Evolutionary conservation across 2,797 vertebrate species (phyloP).

Genomic region (Tenualosa thibaudeaui): DNA sequence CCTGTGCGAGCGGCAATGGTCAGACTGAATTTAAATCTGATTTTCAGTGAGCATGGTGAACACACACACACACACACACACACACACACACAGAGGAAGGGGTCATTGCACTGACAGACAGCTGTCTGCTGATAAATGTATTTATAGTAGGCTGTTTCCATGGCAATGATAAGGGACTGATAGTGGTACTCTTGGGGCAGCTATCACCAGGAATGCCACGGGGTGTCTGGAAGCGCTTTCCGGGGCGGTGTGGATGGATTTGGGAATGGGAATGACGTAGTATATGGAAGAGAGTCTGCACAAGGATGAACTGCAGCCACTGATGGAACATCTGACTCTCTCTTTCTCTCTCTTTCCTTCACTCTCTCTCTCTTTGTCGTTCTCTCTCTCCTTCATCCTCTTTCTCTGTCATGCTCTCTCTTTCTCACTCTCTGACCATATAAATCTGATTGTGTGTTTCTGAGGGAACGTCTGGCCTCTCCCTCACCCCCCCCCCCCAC

Average conservation of each 20-base stretch:
- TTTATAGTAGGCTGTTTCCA: constrained; percentile 12
- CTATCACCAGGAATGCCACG: not conserved
- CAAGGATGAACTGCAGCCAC: not conserved
- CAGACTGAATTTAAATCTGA: constrained; percentile 27
- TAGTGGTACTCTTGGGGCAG: not conserved
- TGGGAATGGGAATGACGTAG: not conserved
- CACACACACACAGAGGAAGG: not conserved
- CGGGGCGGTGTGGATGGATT: not conserved
- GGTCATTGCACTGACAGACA: constrained; percentile 20
- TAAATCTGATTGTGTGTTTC: no score
- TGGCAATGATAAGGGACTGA: constrained; percentile 18
- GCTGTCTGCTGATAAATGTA: constrained; percentile 22
- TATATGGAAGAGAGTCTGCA: not conserved
- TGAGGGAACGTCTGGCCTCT: no score
- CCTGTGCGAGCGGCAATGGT: constrained; percentile 19
- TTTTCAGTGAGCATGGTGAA: not conserved
- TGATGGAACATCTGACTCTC: no score
- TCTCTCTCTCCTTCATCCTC: no score
- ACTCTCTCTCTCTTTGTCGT: constrained; percentile 42
- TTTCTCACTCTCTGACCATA: no score
- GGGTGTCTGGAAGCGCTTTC: not conserved
- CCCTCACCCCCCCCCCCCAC: no score
- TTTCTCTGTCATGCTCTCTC: no score
- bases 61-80: not conserved
- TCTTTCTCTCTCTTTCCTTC: no score